Evolutionary conservation across 1,140 invertebrate species (phyloP), one percentile per base, ranked within the genome.

Genomic region (Galendromus occidentalis): DNA sequence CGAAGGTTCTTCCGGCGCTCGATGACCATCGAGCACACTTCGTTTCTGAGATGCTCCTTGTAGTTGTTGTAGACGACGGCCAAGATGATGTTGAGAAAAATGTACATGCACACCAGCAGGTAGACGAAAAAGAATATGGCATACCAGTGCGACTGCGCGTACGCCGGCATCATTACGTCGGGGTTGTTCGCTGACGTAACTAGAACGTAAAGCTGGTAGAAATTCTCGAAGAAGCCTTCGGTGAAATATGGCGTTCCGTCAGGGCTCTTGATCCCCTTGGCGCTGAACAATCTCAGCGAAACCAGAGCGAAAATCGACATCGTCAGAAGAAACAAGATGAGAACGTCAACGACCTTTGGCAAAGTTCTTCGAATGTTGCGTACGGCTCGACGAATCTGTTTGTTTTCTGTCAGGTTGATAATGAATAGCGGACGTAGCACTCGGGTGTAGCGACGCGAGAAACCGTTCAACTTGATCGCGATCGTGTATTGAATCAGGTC

Each of bases 121-220:
- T 78, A 80, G 17, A 73, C 66, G 18, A 79, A 72, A 67, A 81
- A 81, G 71, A 79, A 80, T 18, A 80, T 42, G 9, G 76, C 76
- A 71, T 73, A 79, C 73, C 74, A 78, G 45, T 71, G 71, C 68
- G 69, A 76, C 29, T 72, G 67, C 68, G 78, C 73, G 72, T 79
- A 79, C 1, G 78, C 78, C 42, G 79, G 79, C 77, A 80, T 79
- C 79, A 80, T 80, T 59, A 81, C 72, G 73, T 80, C 79, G 30
- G 80, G 80, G 69, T 78, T 76, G 70, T 81, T 81, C 9, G 80
- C 77, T 41, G 79, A 80, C 17, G 80, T 81, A 7, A 80, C 78
- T 9, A 80, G 69, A 17, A 81, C 77, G 71, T 80, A 80, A 7
- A 81, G 70, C 64, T 78, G 74, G 74, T 79, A 81, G 17, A 79